Percentiles rank a stretch among this genome's conserved stretches.
phyloP scores from a whole-genome alignment of 2,113 vertebrate species.

The Upupa epops region DNA sequence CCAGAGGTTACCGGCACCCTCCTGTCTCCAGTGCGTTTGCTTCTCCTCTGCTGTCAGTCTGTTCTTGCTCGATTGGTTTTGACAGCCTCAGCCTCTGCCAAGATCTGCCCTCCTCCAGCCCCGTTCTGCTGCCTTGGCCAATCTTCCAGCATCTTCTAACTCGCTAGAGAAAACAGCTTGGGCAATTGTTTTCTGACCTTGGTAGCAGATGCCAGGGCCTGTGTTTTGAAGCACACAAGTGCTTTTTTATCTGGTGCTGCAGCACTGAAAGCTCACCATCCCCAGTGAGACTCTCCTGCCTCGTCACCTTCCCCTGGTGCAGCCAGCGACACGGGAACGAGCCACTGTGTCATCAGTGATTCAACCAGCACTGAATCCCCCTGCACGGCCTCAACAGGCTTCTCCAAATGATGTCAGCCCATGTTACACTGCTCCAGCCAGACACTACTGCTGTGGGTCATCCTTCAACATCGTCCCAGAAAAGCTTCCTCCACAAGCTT shows the following conservation, averaged over 20 bases:
- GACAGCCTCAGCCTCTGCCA: constrained; percentile 11
- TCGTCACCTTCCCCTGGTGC: neutral
- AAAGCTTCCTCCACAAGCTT: neutral
- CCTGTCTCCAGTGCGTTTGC: neutral
- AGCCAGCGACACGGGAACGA: neutral
- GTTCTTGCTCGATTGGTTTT: neutral
- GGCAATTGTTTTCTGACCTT: neutral
- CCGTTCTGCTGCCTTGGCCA: neutral
- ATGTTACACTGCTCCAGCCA: neutral
- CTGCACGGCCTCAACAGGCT: neutral
- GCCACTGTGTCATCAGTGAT: neutral
- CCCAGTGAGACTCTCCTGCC: neutral
- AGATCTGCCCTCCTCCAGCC: neutral
- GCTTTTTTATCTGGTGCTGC: neutral
- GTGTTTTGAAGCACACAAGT: neutral
- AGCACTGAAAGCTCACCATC: neutral
- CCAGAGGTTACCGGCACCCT: neutral
- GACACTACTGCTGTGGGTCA: neutral
- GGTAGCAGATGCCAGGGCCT: neutral
- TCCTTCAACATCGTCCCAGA: neutral
- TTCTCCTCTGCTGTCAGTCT: neutral
- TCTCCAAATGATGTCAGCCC: neutral
- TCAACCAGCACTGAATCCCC: neutral
- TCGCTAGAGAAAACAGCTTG: neutral
- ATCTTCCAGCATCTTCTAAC: neutral